Percentiles rank a stretch among this genome's conserved stretches.
Evolutionary conservation across 1,140 invertebrate species (phyloP).

Genomic region (Papilio aristodemus): DNA sequence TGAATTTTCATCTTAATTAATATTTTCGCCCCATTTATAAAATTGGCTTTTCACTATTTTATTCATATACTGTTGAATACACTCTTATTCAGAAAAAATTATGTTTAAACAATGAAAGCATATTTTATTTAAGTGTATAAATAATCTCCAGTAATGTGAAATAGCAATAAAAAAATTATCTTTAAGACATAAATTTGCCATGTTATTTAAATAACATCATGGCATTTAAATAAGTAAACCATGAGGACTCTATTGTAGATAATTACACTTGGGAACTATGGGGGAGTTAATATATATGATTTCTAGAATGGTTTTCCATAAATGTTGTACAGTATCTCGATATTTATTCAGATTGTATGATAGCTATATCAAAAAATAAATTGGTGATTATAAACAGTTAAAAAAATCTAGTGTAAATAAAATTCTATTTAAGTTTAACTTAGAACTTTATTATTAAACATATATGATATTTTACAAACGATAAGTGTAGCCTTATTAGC

Average conservation of each 20-base stretch:
- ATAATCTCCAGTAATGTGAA: not conserved
- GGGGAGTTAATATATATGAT: not conserved
- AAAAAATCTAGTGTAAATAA: slow-evolving; percentile 1
- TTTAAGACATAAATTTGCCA: not conserved
- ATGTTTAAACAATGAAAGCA: not conserved
- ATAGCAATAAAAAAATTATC: not conserved
- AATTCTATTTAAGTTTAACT: not conserved
- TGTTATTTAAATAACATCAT: not conserved
- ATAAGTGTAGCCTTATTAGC: too few relatives aligned
- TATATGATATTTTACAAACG: not conserved
- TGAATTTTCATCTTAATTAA: too few relatives aligned
- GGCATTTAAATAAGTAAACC: not conserved
- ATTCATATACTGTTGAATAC: not conserved
- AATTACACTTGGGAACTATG: not conserved
- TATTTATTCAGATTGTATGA: slow-evolving; percentile 8
- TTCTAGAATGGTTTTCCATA: not conserved
- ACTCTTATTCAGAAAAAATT: not conserved
- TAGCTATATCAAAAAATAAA: not conserved
- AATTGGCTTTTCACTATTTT: not conserved
- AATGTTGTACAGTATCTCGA: not conserved
- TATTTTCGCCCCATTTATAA: not conserved
- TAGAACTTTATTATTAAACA: not conserved
- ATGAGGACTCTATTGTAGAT: not conserved
- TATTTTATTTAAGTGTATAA: not conserved
- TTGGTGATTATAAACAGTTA: not conserved